A percentile compares a stretch with the other conserved stretches of the same genome.
phyloP scores from a whole-genome alignment of 2,113 vertebrate genomes.

The Heptranchias perlo region DNA sequence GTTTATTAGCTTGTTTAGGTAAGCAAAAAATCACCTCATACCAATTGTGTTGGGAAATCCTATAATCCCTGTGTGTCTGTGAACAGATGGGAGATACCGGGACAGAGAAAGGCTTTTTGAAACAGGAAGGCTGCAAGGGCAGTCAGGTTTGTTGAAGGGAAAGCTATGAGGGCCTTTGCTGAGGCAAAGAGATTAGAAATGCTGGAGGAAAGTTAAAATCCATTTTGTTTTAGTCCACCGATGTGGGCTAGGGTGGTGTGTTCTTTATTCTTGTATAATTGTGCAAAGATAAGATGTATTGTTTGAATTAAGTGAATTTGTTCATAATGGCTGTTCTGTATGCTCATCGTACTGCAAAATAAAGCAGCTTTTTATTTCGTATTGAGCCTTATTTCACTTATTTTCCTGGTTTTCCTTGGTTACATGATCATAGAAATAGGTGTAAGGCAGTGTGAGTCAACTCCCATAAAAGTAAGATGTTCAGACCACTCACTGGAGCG shows the following conservation, averaged over 20 bases:
- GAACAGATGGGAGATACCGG: neutral
- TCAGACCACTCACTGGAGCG: neutral
- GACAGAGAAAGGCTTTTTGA: neutral
- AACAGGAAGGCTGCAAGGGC: neutral
- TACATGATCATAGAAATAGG: neutral
- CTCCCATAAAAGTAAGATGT: neutral
- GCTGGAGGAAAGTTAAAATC: neutral
- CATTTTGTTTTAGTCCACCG: neutral
- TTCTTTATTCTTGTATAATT: neutral
- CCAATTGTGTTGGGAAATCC: neutral
- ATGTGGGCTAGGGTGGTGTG: neutral
- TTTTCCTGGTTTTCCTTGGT: neutral
- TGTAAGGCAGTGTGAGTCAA: neutral
- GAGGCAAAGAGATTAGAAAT: neutral
- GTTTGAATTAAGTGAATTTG: neutral
- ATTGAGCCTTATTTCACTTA: neutral
- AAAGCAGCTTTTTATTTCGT: neutral
- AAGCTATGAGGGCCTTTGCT: neutral
- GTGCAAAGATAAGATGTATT: neutral
- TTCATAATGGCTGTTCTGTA: neutral
- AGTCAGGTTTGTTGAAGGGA: neutral
- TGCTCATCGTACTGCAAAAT: neutral
- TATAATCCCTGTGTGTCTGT: neutral
- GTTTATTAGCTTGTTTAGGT: too few relatives aligned
- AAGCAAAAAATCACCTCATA: neutral